Evolutionary conservation across 2,888 invertebrate species (phyloP).

Genomic region (Eulithis prunata): DNA sequence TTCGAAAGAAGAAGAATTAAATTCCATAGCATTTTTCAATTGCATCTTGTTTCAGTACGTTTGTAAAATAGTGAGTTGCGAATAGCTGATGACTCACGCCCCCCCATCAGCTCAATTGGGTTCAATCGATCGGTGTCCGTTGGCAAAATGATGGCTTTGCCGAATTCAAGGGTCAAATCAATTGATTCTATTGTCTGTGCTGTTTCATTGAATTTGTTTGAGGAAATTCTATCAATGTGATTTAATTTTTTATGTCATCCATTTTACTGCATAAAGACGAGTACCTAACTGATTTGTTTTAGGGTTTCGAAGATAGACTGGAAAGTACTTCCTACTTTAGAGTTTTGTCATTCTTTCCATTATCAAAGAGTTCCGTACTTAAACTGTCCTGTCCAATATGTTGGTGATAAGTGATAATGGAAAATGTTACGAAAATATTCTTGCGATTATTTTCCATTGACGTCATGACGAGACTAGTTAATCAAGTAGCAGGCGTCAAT

Average conservation of each 20-base stretch:
- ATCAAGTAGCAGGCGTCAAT: not conserved
- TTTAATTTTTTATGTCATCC: slow-evolving; percentile 32
- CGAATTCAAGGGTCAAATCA: slow-evolving; percentile 62
- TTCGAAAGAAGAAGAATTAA: slow-evolving; percentile 15
- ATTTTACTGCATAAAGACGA: slow-evolving; percentile 33
- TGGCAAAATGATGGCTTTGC: slow-evolving; percentile 47
- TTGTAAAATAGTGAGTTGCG: slow-evolving; percentile 34
- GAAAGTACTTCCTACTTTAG: too few species aligned
- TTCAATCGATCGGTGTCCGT: slow-evolving; percentile 60
- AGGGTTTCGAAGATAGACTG: too few species aligned
- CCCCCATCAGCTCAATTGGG: slow-evolving; percentile 55
- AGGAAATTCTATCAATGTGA: slow-evolving; percentile 37
- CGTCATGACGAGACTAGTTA: slow-evolving; percentile 2
- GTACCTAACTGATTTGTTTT: too few species aligned
- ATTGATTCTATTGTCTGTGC: slow-evolving; percentile 52
- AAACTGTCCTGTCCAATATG: too few species aligned
- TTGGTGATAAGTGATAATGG: too few species aligned
- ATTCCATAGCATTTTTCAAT: slow-evolving; percentile 18
- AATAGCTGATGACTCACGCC: slow-evolving; percentile 59
- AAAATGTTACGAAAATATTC: not conserved
- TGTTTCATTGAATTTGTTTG: slow-evolving; percentile 53
- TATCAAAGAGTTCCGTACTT: too few species aligned
- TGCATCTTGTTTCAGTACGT: slow-evolving; percentile 30
- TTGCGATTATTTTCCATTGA: slow-evolving; percentile 6
- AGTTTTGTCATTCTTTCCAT: too few species aligned